phyloP scores from a whole-genome alignment of 1,140 invertebrate species.

The Cotesia typhae region DNA sequence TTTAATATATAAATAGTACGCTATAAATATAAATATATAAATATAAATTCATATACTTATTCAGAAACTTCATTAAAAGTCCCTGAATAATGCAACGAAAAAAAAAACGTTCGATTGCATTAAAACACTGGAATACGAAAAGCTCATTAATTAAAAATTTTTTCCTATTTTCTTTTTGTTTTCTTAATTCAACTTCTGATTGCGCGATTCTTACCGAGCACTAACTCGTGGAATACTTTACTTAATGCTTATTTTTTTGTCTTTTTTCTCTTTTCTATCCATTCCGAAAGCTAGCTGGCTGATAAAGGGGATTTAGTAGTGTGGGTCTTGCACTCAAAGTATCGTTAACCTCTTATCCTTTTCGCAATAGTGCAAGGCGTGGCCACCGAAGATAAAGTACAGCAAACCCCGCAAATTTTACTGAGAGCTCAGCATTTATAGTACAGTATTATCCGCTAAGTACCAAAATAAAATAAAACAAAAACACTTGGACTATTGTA shows the following conservation, averaged over 20 bases:
- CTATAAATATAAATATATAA: neutral
- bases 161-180: conserved; percentile 9
- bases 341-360: conserved; percentile 40
- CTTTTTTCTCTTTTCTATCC: conserved; percentile 23
- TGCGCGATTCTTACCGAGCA: conserved; percentile 25
- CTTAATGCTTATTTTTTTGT: neutral
- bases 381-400: conserved; percentile 33
- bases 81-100: too few relatives aligned
- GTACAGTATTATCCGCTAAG: conserved; percentile 3
- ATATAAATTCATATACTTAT: too few relatives aligned
- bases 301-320: conserved; percentile 39
- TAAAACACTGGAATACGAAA: neutral
- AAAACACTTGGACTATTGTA: neutral
- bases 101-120: neutral
- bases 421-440: conserved; percentile 16
- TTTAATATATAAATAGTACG: too few relatives aligned
- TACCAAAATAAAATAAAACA: conserved; percentile 18
- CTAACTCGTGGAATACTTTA: conserved; percentile 6
- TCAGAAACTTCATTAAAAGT: too few relatives aligned
- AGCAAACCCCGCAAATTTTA: conserved; percentile 23
- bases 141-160: conserved; percentile 7
- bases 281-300: conserved; percentile 17
- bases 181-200: conserved; percentile 27
- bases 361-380: conserved; percentile 16
- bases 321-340: conserved; percentile 34